Evolutionary conservation across 2,888 invertebrate species (phyloP).

Genomic region (Pollenia labialis): DNA sequence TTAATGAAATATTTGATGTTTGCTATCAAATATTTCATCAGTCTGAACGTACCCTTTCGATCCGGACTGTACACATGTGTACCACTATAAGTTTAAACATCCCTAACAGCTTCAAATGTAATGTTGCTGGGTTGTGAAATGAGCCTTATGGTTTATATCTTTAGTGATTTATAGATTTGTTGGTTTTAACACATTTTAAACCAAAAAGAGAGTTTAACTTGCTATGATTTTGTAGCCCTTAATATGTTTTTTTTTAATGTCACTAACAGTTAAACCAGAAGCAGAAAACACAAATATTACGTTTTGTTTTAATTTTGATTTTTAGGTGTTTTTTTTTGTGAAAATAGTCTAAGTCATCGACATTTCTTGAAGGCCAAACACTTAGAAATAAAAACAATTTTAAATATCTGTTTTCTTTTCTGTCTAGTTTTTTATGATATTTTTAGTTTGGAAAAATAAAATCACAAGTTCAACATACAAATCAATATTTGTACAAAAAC

Average conservation of each 20-base stretch:
- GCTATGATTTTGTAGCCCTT: too few relatives aligned
- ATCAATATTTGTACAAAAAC: conserved; percentile 39
- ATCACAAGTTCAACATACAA: conserved; percentile 48
- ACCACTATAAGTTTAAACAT: too few relatives aligned
- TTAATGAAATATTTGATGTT: too few relatives aligned
- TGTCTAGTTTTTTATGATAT: not conserved
- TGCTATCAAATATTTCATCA: too few relatives aligned
- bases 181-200: too few relatives aligned
- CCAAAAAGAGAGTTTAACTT: too few relatives aligned
- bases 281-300: not conserved
- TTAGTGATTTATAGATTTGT: too few relatives aligned
- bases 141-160: too few relatives aligned
- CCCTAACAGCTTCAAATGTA: too few relatives aligned
- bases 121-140: too few relatives aligned
- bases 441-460: conserved; percentile 15
- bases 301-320: not conserved
- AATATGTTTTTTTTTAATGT: conserved; percentile 28
- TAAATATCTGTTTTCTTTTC: not conserved
- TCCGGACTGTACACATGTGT: too few relatives aligned
- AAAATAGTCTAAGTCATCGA: conserved; percentile 23
- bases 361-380: not conserved
- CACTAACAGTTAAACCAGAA: conserved; percentile 42
- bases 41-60: too few relatives aligned
- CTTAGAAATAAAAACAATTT: not conserved
- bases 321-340: not conserved